Percentiles rank a stretch among this genome's conserved stretches.
phyloP scores from a whole-genome alignment of 1,140 invertebrate species.

The Drosophila oshimai region DNA sequence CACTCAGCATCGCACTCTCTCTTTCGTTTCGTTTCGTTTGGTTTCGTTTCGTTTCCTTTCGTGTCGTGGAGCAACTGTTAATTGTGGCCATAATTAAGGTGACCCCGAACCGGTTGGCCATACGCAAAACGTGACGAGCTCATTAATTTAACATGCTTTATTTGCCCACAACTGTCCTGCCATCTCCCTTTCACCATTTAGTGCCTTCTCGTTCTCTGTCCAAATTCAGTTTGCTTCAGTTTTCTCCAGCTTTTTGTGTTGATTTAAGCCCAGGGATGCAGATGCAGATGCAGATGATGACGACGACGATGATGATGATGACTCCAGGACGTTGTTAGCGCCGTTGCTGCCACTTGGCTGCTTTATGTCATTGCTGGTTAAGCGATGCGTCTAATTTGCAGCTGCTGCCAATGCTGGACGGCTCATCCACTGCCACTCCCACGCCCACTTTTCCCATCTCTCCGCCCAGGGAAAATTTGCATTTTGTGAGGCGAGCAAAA shows the following conservation, averaged over 20 bases:
- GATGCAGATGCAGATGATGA: not conserved
- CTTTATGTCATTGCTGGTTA: constrained; percentile 78
- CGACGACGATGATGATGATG: constrained; percentile 4
- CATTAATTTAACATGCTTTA: constrained; percentile 63
- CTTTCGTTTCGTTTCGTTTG: not conserved
- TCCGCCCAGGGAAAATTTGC: constrained; percentile 49
- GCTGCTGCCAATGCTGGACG: constrained; percentile 47
- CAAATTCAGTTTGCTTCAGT: constrained; percentile 14
- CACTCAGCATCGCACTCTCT: too few species aligned
- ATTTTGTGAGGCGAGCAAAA: constrained; percentile 37
- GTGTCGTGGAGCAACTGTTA: constrained; percentile 60
- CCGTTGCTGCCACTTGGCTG: constrained; percentile 57
- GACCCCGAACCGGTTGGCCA: constrained; percentile 35
- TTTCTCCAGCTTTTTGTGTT: constrained; percentile 13
- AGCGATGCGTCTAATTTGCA: constrained; percentile 79
- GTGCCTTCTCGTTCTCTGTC: not conserved
- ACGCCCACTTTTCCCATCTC: not conserved
- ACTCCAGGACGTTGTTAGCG: constrained; percentile 40
- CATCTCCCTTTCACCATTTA: not conserved
- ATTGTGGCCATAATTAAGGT: constrained; percentile 80
- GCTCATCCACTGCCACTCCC: not conserved
- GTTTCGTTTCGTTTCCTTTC: not conserved
- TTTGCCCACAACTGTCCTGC: constrained; percentile 21
- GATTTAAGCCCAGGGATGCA: constrained; percentile 16
- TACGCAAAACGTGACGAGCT: constrained; percentile 52